These are phyloP conservation scores for Tachysurus vachellii DNA, from an alignment of 2,113 vertebrate species.

Conservation along the genomic window DNA sequence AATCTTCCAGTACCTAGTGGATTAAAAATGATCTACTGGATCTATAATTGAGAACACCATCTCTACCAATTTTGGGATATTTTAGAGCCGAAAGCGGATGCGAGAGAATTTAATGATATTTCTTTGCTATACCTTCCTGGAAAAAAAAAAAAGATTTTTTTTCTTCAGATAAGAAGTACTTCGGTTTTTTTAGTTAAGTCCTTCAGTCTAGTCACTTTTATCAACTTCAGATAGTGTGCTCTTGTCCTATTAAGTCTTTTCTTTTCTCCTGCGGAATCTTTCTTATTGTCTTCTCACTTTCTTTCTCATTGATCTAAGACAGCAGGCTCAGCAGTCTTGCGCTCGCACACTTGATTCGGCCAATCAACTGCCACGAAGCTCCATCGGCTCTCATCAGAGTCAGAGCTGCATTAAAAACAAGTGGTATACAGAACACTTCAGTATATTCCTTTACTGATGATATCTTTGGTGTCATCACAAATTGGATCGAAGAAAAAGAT, in stretches of 20 bases:
- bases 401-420: not conserved
- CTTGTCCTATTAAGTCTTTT: not conserved
- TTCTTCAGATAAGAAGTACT: not conserved
- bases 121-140: not conserved
- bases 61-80: not conserved
- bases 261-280: slow-evolving; percentile 1
- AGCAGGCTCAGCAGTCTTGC: slow-evolving; percentile 26
- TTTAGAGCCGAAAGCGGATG: not conserved
- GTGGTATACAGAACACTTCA: not conserved
- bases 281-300: not conserved
- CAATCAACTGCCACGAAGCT: not conserved
- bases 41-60: not conserved
- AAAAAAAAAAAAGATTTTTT: not conserved
- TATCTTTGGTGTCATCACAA: slow-evolving; percentile 10
- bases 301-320: slow-evolving; percentile 14
- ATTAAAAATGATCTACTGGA: not conserved
- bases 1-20: not conserved
- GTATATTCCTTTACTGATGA: not conserved
- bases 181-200: not conserved
- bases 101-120: not conserved
- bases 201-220: not conserved
- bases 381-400: slow-evolving; percentile 1
- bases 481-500: slow-evolving; percentile 27
- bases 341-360: not conserved
- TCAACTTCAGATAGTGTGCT: not conserved